Base-by-base conservation (phyloP, 2,797 vertebrate species). In the Chiroxiphia lanceolata region DNA sequence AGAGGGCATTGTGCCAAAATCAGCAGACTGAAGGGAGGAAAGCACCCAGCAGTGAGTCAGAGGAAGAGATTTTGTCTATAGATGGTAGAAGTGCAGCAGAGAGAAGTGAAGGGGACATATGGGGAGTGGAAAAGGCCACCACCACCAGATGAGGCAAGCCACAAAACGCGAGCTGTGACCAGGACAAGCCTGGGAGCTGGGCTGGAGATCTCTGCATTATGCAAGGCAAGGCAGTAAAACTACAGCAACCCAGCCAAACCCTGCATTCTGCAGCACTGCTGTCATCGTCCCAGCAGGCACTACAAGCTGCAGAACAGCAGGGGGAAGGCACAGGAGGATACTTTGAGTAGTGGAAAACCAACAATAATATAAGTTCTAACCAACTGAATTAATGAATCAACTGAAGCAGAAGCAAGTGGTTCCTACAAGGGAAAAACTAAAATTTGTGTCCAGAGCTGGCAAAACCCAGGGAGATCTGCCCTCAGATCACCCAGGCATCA, bases 1-100 rank as follows among this genome's bases (percentile, higher is more conserved):
- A 7, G 15, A 77, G 75, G 70, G 72, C 54, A 38, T 11, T 0
- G 4, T 60, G 87, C 91, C 94, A 83, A 60, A 80, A 61, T 6
- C 47, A 79, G 77, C 67, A 70, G 50, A 13, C 13, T 15, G 2
- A n/a, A 61, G 71, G 27, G 40, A 70, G 20, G 13, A 15, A 70
- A 80, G 75, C 89, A 54, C 64, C 10, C 1, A 18, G 47, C 1
- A 54, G 21, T 27, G 84, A 96, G 70, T 76, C 91, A 88, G 79
- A 67, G 77, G 67, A 59, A 25, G 79, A 36, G 51, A n/a, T 88
- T 95, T 94, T 95, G 94, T 82, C 91, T 96, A 90, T 91, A 90
- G 95, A 93, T 94, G 92, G 93, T 81, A 88, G 93, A 61, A 89
- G 48, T 0, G 1, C 3, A 3, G 54, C 68, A 60, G 4, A 2